A percentile compares a stretch with the other conserved stretches of the same genome.
Evolutionary conservation across 1,140 invertebrate genomes (phyloP).

Genomic region (Chrysomallon squamiferum): DNA sequence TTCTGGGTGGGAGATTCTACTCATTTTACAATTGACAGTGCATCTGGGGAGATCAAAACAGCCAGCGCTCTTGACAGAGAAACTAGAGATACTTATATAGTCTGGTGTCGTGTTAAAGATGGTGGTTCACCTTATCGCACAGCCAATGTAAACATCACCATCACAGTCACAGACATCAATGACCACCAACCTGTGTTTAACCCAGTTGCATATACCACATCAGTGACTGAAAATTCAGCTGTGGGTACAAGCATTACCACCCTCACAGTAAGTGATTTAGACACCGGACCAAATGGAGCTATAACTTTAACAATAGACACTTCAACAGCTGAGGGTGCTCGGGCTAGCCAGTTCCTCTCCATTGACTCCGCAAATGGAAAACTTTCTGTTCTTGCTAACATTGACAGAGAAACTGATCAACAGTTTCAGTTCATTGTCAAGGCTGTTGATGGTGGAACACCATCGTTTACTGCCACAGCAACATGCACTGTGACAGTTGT

Average conservation of each 20-base stretch:
- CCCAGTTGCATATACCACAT: conserved; percentile 63
- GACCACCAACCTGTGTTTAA: conserved; percentile 62
- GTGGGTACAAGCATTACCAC: conserved; percentile 82
- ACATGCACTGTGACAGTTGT: conserved; percentile 79
- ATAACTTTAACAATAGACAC: conserved; percentile 79
- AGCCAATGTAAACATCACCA: conserved; percentile 33
- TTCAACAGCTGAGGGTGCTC: conserved; percentile 64
- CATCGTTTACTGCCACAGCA: conserved; percentile 84
- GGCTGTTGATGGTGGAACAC: conserved; percentile 89
- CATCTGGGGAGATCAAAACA: conserved; percentile 18
- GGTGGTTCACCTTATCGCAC: conserved; percentile 22
- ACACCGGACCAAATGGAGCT: conserved; percentile 42
- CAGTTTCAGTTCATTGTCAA: conserved; percentile 83
- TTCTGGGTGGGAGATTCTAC: conserved; percentile 21
- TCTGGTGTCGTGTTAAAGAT: conserved; percentile 34
- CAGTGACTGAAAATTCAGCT: conserved; percentile 87
- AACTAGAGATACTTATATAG: conserved; percentile 21
- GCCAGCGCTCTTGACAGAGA: conserved; percentile 32
- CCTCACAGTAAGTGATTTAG: conserved; percentile 70
- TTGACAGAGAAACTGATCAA: conserved; percentile 84
- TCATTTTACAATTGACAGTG: conserved; percentile 23
- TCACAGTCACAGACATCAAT: conserved; percentile 53
- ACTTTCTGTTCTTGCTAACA: conserved; percentile 66
- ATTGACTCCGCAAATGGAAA: conserved; percentile 80
- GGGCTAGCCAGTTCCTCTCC: conserved; percentile 68